A percentile compares a stretch with the other conserved stretches of the same genome.
Evolutionary conservation across 2,888 invertebrate species (phyloP).

Genomic region (Agonopterix alstromeriana): DNA sequence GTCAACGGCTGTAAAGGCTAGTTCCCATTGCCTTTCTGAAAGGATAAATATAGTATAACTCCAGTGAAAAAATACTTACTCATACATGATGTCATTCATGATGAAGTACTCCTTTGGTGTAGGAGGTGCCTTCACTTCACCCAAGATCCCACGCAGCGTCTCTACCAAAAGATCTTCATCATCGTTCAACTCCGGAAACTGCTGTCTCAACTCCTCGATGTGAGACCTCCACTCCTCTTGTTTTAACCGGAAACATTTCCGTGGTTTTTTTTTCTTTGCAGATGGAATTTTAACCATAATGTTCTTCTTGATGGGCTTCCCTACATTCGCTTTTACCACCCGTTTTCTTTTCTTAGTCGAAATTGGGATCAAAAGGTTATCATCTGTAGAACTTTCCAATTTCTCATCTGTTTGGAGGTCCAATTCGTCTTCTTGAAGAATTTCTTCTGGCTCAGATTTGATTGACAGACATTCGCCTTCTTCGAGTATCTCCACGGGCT

Average conservation of each 20-base stretch:
- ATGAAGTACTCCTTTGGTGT: constrained; percentile 38
- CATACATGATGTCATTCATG: constrained; percentile 32
- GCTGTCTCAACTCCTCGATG: constrained; percentile 36
- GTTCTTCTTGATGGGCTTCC: constrained; percentile 7
- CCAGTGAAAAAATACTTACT: constrained; percentile 31
- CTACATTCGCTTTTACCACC: background rate
- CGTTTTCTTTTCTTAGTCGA: too few relatives aligned
- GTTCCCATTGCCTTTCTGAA: too few relatives aligned
- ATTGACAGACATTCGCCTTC: background rate
- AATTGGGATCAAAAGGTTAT: background rate
- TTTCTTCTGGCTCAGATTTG: background rate
- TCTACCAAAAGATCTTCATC: constrained; percentile 34
- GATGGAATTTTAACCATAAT: constrained; percentile 2
- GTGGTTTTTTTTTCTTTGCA: too few relatives aligned
- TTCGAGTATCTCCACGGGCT: too few relatives aligned
- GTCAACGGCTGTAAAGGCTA: too few relatives aligned
- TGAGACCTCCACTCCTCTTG: constrained; percentile 25
- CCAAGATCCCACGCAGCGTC: constrained; percentile 46
- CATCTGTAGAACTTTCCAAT: background rate
- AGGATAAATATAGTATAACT: too few relatives aligned
- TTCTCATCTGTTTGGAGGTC: background rate
- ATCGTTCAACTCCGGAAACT: constrained; percentile 36
- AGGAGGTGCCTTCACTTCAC: constrained; percentile 32
- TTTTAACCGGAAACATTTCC: too few relatives aligned
- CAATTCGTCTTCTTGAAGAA: background rate